Base-by-base conservation (phyloP, 2,113 vertebrate species). In the Parotia lawesii region DNA sequence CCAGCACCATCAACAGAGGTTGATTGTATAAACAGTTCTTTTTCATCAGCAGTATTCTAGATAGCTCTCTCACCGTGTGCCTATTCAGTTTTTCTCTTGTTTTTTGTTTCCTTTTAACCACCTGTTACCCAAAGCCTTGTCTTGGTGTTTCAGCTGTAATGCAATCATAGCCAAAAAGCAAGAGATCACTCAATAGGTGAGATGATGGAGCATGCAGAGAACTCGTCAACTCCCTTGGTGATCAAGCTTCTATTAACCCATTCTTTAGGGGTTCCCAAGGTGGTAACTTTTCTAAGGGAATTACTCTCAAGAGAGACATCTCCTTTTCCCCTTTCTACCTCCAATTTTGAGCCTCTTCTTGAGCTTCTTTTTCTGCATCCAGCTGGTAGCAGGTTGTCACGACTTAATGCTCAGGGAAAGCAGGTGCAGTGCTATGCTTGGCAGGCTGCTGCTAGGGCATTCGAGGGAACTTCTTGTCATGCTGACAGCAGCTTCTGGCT, bases 21-120 rank as follows among this genome's bases (percentile, higher is more conserved):
- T 72, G 57, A 61, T 42, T 85, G 31, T 37, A 35, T 78, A 85
- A 87, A 91, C 0, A 0, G 19, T 51, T 85, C 33, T 74, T 71
- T 91, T 69, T 85, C 27, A 71, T 47, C 42, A 50, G 2, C 48
- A n/a, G 33, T 62, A 18, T 74, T 84, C 50, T 66, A 58, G 50
- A 40, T 51, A 28, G 15, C 13, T 79, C 24, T 67, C 38, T 74
- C 38, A 45, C 38, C 1, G 0, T 71, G 31, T 0, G 1, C n/a
- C 37, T 74, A 3, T 70, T 73, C 35, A 21, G 23, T 25, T 78
- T 87, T 61, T 66, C 42, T 71, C 20, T 21, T 64, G 22, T 10
- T 65, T 87, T 89, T 53, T 37, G 3, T 89, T 81, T 89, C 33
- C 81, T 74, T 91, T 87, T 79, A 85, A 60, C 25, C 14, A 45